Conservation (phyloP, 1,140 invertebrate species). For the Rhagoletis zephyria region DNA sequence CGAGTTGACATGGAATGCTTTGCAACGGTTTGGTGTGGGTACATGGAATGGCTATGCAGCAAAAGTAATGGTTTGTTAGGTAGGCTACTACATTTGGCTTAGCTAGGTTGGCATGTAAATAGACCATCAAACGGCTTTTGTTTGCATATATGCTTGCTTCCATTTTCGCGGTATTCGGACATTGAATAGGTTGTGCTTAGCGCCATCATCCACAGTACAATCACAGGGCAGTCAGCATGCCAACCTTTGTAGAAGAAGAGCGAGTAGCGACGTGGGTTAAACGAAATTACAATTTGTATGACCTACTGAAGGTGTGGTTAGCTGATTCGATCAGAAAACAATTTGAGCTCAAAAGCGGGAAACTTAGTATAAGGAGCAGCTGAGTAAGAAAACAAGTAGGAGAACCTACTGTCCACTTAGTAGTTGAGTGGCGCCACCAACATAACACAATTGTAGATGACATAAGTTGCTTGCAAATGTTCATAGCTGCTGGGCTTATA, state of each 20-base stretch:
- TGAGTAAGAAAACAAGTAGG: too few species aligned
- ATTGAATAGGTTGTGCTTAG: not conserved
- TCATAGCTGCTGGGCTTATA: too few species aligned
- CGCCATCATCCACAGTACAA: not conserved
- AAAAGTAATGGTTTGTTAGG: not conserved
- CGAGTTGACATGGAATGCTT: conserved; percentile 28
- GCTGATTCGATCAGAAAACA: conserved; percentile 9
- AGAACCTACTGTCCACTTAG: too few species aligned
- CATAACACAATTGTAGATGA: too few species aligned
- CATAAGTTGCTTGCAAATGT: too few species aligned
- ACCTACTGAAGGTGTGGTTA: not conserved
- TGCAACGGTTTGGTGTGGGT: not conserved
- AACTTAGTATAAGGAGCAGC: too few species aligned
- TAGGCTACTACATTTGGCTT: not conserved
- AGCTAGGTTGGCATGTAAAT: conserved; percentile 21
- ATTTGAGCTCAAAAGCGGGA: too few species aligned
- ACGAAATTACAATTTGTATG: not conserved
- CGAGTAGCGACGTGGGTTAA: not conserved
- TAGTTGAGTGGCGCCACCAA: too few species aligned
- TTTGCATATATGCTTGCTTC: not conserved
- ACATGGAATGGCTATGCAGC: not conserved
- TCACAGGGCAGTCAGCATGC: not conserved
- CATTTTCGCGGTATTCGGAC: not conserved
- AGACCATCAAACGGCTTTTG: conserved; percentile 23
- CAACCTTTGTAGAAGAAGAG: not conserved